phyloP scores from a whole-genome alignment of 2,888 invertebrate species.

The Sinhomidia bicolor region DNA sequence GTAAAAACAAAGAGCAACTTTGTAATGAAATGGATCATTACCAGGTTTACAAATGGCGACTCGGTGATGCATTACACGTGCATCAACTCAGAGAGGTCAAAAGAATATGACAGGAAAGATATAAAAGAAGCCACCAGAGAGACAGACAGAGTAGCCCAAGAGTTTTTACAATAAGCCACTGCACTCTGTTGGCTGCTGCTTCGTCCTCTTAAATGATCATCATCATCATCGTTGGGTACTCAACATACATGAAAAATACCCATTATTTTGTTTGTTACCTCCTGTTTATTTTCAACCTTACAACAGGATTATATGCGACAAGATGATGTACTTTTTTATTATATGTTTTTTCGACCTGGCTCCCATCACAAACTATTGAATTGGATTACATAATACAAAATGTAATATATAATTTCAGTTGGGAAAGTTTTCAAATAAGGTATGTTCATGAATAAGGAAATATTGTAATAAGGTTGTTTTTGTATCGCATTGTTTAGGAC shows the following conservation, averaged over 20 bases:
- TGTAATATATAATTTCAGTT: not conserved
- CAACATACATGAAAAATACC: no score
- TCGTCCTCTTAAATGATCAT: no score
- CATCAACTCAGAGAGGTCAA: not conserved
- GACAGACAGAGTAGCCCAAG: not conserved
- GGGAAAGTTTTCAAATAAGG: not conserved
- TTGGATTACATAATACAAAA: not conserved
- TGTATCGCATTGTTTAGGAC: no score
- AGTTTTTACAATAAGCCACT: not conserved
- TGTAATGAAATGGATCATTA: not conserved
- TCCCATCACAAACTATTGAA: constrained; percentile 1
- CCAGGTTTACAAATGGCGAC: not conserved
- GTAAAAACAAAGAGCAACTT: no score
- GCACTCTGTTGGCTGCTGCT: not conserved
- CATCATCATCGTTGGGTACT: no score
- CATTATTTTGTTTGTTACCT: no score
- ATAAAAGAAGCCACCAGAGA: not conserved
- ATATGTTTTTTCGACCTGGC: not conserved
- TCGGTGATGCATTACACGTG: not conserved
- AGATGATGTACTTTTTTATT: not conserved
- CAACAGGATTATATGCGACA: not conserved
- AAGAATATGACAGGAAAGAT: not conserved
- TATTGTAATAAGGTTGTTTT: no score
- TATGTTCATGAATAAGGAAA: no score
- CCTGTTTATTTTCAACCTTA: not conserved